Base-by-base conservation (phyloP, 2,113 vertebrate genomes). In the Gasterosteus nipponicus region DNA sequence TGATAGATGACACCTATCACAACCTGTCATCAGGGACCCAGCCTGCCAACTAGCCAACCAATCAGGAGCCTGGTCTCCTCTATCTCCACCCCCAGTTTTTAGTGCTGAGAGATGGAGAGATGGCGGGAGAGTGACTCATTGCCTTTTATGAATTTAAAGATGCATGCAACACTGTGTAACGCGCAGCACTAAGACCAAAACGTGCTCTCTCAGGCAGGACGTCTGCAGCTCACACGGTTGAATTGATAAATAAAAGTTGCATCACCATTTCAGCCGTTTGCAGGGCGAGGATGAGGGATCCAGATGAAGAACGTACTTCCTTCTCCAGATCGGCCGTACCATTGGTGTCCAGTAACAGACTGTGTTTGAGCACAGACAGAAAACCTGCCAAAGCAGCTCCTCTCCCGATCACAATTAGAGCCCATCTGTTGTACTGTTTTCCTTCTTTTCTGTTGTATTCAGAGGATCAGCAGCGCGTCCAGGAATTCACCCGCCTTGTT, bases 1-100 rank as follows among this genome's bases (percentile, higher is more conserved):
- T 38, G 16, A 95, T 92, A 93, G 92, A 94, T 94, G 77, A 74
- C 74, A 89, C 92, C 91, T 80, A 93, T 91, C 83, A 87, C 86
- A 88, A 74, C 74, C 84, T 91, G 88, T 93, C 90, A 93, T 84
- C 66, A 35, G 90, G 90, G 86, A 92, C 86, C 61, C 44, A 85
- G 84, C 35, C 78, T 72, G 71, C 82, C 83, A 93, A 86, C 86
- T 68, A 61, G 71, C 81, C 75, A 46, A 75, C 89, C 92, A 91
- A 87, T 81, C 89, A 84, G 78, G 29, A 78, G 79, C 69, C 73
- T 77, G 73, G 69, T 53, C 29, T 66, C 74, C 68, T 86, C 83
- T 64, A 78, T 87, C 80, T 79, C 82, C 75, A 75, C 73, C 65
- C 70, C 59, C 84, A 74, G 47, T 70, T 87, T 89, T 80, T 74